Evolutionary conservation across 2,888 invertebrate species (phyloP), one percentile per base, ranked within the genome.

Genomic region (Cheilosia variabilis): DNA sequence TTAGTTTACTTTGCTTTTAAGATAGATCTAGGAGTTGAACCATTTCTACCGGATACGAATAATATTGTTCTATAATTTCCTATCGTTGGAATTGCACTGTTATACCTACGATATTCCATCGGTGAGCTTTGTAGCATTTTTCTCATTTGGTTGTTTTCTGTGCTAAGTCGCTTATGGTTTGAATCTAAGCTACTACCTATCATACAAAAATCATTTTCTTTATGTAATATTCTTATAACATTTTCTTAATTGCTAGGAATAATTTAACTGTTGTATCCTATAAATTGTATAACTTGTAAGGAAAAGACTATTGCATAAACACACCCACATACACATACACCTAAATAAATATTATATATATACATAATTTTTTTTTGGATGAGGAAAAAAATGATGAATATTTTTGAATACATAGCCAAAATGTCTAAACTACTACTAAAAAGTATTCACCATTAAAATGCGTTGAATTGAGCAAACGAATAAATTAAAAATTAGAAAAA

Each of bases 271-370:
- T 78, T 72, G 82, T 68, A 60, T 78, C 78, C 77, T 78, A 72
- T 62, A 31, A 43, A 52, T 50, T 58, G 57, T 17, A 34, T 60
- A 47, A 69, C 37, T 43, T 47, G 60, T 47, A 47, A 71, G 63
- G 52, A 76, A 78, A 79, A 79, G 83, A 79, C 83, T 79, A 84
- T 84, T 79, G 41, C 83, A 69, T 57, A 72, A 50, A 50, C 17
- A 68, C 17, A 27, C 31, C 37, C 52, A 41, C 43, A 19, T 57
- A 71, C 58, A 66, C 50, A 65, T 72, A 63, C 57, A 58, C 41
- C 45, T 43, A 60, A 58, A 62, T 57, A 77, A 65, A 69, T 58
- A 72, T 62, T 52, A 77, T 50, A 47, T 22, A 50, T 57, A 62
- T 68, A 57, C 22, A 68, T 34, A 47, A 60, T 60, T 82, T 77